Conservation (phyloP, 2,797 vertebrate genomes). For the Poeciliopsis turneri region DNA sequence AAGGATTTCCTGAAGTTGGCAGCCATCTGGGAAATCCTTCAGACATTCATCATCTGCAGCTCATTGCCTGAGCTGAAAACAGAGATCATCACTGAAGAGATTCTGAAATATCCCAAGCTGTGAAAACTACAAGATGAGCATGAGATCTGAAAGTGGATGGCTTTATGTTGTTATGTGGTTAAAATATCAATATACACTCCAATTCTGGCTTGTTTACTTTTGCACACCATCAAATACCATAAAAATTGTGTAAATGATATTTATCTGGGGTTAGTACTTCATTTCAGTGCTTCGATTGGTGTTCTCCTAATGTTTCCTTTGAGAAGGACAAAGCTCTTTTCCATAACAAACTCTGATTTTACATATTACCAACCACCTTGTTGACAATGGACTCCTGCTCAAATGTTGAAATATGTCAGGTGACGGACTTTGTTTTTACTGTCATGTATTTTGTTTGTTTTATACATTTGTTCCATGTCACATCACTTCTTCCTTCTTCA, state of each 20-base stretch:
- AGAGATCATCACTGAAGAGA: not conserved
- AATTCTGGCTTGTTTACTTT: not conserved
- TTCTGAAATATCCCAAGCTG: not conserved
- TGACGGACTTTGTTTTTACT: not conserved
- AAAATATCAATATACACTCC: not conserved
- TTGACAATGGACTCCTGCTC: not conserved
- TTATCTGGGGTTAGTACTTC: not conserved
- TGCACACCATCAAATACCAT: not conserved
- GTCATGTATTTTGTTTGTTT: not conserved
- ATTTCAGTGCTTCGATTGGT: not conserved
- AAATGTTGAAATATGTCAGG: not conserved
- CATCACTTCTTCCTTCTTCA: not conserved
- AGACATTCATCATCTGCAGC: conserved; percentile 2
- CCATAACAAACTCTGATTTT: not conserved
- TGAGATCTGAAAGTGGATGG: not conserved
- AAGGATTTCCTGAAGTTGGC: not conserved
- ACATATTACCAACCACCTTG: not conserved
- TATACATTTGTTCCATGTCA: not conserved
- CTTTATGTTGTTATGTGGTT: not conserved
- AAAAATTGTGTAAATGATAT: not conserved
- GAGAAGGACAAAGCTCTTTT: not conserved
- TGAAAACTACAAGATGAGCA: not conserved
- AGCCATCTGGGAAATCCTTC: conserved; percentile 3
- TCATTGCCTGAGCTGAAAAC: not conserved
- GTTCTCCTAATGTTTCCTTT: not conserved